Conservation (phyloP, 2,797 vertebrate species). For the Thaleichthys pacificus region DNA sequence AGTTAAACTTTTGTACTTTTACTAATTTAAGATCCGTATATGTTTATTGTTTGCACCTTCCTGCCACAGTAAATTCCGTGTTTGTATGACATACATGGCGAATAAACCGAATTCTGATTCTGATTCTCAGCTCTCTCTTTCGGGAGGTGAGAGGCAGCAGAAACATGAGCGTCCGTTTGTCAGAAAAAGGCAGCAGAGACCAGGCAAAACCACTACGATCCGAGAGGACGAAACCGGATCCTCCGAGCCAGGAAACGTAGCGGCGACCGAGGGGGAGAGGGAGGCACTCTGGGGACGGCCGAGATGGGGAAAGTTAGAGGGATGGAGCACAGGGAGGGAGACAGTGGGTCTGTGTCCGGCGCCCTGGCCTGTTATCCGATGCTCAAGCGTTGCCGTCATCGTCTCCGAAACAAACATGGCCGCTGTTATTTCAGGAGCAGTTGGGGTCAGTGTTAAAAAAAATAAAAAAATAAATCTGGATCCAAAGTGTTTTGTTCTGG, state of each 20-base stretch:
- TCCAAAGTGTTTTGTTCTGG: slow-evolving; percentile 31
- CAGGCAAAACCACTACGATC: background rate
- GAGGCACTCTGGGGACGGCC: slow-evolving; percentile 40
- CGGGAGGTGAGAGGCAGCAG: background rate
- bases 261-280: slow-evolving; percentile 7
- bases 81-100: too few relatives aligned
- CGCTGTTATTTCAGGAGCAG: slow-evolving; percentile 40
- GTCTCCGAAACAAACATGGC: slow-evolving; percentile 33
- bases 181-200: background rate
- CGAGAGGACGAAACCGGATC: slow-evolving; percentile 46
- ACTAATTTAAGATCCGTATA: too few relatives aligned
- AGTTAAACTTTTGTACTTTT: too few relatives aligned
- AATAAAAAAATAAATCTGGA: slow-evolving; percentile 2
- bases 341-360: slow-evolving; percentile 29
- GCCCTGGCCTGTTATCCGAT: slow-evolving; percentile 53
- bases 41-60: too few relatives aligned
- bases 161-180: background rate
- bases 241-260: slow-evolving; percentile 38
- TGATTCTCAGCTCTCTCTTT: too few relatives aligned
- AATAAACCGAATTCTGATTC: too few relatives aligned
- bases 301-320: slow-evolving; percentile 41
- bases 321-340: slow-evolving; percentile 25
- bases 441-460: slow-evolving; percentile 13
- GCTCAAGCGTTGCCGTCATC: slow-evolving; percentile 39
- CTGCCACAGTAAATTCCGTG: too few relatives aligned